These are phyloP conservation scores for Oreochromis grahami DNA, from an alignment of 2,797 vertebrate species.

Conservation along the genomic window DNA sequence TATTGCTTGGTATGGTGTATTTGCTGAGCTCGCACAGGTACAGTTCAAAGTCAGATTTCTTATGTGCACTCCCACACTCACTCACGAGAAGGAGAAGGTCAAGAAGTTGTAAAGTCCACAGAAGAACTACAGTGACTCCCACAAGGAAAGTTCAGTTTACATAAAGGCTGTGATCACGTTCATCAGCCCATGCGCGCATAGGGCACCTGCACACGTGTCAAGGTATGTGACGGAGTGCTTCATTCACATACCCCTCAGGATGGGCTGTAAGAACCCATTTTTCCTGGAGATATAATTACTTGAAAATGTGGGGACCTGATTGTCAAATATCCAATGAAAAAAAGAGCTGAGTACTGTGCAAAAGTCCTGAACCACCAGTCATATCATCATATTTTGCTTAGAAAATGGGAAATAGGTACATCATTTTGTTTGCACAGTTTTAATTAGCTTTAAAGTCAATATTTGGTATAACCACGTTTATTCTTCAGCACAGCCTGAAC, in stretches of 20 bases:
- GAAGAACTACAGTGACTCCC: constrained; percentile 10
- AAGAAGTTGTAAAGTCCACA: constrained; percentile 30
- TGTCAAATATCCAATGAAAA: background rate
- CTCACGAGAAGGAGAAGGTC: constrained; percentile 16
- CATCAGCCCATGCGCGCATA: background rate
- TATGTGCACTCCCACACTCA: constrained; percentile 27
- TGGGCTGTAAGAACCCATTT: background rate
- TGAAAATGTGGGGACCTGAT: background rate
- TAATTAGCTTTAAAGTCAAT: background rate
- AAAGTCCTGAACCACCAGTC: background rate
- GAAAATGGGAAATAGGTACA: rapidly evolving
- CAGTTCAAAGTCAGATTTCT: constrained; percentile 17
- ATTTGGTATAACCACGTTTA: background rate
- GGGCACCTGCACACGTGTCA: background rate
- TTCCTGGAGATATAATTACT: background rate
- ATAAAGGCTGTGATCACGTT: constrained; percentile 27
- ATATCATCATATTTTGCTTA: background rate
- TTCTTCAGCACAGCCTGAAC: no score
- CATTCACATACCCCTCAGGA: background rate
- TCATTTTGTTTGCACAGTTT: background rate
- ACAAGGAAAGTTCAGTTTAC: constrained; percentile 24
- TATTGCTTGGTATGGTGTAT: background rate
- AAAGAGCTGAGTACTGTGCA: background rate
- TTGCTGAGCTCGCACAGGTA: background rate
- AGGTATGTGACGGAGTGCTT: background rate